These are phyloP conservation scores for Eidolon dupreanum DNA, from an alignment of 2,797 vertebrate genomes.

Conservation along the genomic window DNA sequence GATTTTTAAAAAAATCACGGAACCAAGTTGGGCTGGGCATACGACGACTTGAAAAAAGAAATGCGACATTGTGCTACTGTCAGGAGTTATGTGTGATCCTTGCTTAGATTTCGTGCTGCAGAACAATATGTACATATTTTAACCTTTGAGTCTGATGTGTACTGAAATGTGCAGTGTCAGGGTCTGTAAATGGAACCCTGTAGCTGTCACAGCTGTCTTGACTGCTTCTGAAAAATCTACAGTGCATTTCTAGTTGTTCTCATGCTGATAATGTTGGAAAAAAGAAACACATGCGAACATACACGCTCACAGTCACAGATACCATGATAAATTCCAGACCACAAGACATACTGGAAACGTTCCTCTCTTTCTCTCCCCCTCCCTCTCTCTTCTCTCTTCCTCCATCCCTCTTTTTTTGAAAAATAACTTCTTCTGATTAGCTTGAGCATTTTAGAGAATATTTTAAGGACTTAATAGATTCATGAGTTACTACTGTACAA, in stretches of 20 bases:
- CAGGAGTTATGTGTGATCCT: conserved; percentile 23
- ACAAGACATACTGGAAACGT: not conserved
- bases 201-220: conserved; percentile 45
- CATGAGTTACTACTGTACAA: not conserved
- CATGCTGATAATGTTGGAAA: conserved; percentile 44
- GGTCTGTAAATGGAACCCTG: conserved; percentile 50
- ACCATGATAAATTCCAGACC: conserved; percentile 20
- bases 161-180: conserved; percentile 49
- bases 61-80: conserved; percentile 13
- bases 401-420: not conserved
- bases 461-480: conserved; percentile 52
- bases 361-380: not conserved
- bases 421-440: conserved; percentile 18
- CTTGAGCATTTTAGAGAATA: not conserved
- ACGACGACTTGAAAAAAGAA: conserved; percentile 16
- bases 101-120: conserved; percentile 54
- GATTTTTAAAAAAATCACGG: not conserved
- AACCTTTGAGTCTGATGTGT: conserved; percentile 51
- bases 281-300: conserved; percentile 35
- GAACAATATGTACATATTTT: conserved; percentile 59
- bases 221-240: conserved; percentile 41
- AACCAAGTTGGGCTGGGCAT: conserved; percentile 22
- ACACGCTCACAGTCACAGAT: not conserved
- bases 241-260: not conserved
- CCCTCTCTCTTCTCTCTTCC: not conserved